These are phyloP conservation scores for Tortricodes alternella DNA, from an alignment of 2,888 invertebrate species.

Conservation along the genomic window DNA sequence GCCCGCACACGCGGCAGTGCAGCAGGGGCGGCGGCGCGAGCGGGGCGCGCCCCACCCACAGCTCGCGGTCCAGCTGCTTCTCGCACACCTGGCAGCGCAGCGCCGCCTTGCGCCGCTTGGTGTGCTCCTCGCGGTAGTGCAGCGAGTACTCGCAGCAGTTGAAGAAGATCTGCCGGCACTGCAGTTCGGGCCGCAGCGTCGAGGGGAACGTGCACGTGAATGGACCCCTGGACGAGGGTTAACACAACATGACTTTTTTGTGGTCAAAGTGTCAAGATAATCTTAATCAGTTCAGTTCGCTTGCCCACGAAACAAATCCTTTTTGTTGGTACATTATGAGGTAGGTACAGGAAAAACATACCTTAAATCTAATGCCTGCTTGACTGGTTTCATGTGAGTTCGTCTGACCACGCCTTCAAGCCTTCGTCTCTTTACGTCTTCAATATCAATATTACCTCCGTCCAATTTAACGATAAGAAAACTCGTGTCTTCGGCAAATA, in stretches of 20 bases:
- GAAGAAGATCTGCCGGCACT: slow-evolving; percentile 72
- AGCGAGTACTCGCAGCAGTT: slow-evolving; percentile 77
- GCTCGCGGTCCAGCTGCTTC: slow-evolving; percentile 65
- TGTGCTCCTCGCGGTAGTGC: slow-evolving; percentile 75
- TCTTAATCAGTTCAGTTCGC: neutral
- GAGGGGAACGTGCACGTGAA: slow-evolving; percentile 73
- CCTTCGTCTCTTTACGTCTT: slow-evolving; percentile 47
- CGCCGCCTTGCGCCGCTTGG: slow-evolving; percentile 72
- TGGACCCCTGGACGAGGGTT: slow-evolving; percentile 58
- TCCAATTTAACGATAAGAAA: slow-evolving; percentile 67
- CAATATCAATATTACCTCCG: slow-evolving; percentile 46
- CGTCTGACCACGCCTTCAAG: slow-evolving; percentile 50
- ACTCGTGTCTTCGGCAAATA: slow-evolving; percentile 58
- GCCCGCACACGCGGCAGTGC: slow-evolving; percentile 60
- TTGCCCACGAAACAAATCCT: neutral
- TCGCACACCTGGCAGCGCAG: slow-evolving; percentile 78
- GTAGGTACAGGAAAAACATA: slow-evolving; percentile 33
- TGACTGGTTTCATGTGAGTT: slow-evolving; percentile 50
- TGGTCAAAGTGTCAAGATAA: neutral
- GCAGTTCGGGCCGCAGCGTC: slow-evolving; percentile 59
- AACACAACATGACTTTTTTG: neutral
- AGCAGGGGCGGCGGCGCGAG: slow-evolving; percentile 43
- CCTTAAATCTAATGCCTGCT: slow-evolving; percentile 66
- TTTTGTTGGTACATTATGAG: slow-evolving; percentile 1
- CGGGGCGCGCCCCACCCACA: slow-evolving; percentile 42